These are phyloP conservation scores for Dugesia japonica DNA, from an alignment of 2,888 invertebrate genomes.

Conservation along the genomic window DNA sequence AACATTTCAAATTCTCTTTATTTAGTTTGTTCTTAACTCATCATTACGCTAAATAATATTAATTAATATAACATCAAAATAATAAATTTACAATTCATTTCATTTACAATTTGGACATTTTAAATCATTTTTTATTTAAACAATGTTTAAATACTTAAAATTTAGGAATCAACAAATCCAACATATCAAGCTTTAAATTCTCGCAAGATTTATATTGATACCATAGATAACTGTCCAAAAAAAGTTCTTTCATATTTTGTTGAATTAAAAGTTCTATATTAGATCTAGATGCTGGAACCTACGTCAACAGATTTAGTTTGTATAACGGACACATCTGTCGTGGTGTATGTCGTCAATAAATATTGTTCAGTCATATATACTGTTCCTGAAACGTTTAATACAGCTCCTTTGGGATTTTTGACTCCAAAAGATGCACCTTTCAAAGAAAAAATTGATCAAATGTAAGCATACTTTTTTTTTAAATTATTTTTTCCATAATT, in stretches of 20 bases:
- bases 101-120: too few species aligned
- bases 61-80: too few species aligned
- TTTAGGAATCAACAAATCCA: not conserved
- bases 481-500: too few species aligned
- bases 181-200: constrained; percentile 5
- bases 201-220: not conserved
- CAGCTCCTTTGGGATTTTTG: constrained; percentile 22
- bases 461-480: not conserved
- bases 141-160: too few species aligned
- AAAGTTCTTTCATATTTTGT: not conserved
- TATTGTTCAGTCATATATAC: not conserved
- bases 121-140: too few species aligned
- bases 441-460: constrained; percentile 6
- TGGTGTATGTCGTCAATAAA: constrained; percentile 6
- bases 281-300: not conserved
- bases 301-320: not conserved
- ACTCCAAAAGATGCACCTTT: constrained; percentile 22
- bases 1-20: too few species aligned
- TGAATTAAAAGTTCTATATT: not conserved
- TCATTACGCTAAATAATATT: too few species aligned
- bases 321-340: not conserved
- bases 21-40: too few species aligned
- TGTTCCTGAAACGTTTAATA: constrained; percentile 20
- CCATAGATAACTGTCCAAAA: not conserved
- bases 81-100: too few species aligned